A percentile compares a stretch with the other conserved stretches of the same genome.
Evolutionary conservation across 1,140 invertebrate species (phyloP).

Genomic region (Paralvinella palmiformis): DNA sequence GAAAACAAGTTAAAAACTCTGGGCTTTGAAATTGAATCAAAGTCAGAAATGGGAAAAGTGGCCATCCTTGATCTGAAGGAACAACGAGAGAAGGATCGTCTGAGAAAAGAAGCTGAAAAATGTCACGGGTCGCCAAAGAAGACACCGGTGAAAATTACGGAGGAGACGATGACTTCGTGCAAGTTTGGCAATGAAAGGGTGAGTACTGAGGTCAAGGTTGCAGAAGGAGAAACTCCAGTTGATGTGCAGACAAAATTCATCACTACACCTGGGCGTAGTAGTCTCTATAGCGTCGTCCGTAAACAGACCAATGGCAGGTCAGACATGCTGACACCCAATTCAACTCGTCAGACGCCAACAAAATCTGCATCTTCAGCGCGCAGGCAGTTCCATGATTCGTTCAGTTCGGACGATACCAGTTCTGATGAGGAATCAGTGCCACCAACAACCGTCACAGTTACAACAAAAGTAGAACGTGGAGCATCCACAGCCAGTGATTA

Average conservation of each 20-base stretch:
- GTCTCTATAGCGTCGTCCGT: too few species aligned
- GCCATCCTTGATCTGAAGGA: slow-evolving; percentile 5
- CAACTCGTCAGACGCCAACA: too few species aligned
- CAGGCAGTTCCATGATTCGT: not conserved
- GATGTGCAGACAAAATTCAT: too few species aligned
- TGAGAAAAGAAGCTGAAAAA: not conserved
- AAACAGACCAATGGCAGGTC: too few species aligned
- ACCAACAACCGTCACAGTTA: not conserved
- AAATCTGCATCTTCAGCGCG: not conserved
- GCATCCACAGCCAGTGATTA: not conserved
- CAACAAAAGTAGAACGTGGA: not conserved
- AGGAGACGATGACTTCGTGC: too few species aligned
- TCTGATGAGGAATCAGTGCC: not conserved
- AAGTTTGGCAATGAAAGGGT: too few species aligned
- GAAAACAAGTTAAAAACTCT: slow-evolving; percentile 39
- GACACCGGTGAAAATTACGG: too few species aligned
- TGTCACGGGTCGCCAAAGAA: not conserved
- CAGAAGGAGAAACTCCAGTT: too few species aligned
- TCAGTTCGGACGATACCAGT: not conserved
- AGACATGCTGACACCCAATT: too few species aligned
- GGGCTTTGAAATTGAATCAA: slow-evolving; percentile 32
- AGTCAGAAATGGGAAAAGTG: slow-evolving; percentile 1
- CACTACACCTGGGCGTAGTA: too few species aligned
- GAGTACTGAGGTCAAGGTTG: too few species aligned
- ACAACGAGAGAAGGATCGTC: slow-evolving; percentile 3